These are phyloP conservation scores for Margaritifera margaritifera DNA, from an alignment of 2,888 invertebrate genomes.

Conservation along the genomic window DNA sequence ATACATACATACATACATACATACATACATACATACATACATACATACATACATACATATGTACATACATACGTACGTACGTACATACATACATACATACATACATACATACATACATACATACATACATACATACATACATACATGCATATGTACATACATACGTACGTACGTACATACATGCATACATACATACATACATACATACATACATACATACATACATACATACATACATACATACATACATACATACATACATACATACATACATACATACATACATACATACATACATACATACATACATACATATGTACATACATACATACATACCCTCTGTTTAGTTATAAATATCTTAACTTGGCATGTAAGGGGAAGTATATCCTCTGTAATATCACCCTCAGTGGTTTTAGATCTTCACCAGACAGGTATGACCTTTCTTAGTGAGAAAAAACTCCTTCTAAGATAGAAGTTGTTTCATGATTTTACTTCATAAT, in stretches of 20 bases:
- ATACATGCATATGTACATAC: conserved; percentile 8
- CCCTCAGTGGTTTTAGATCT: no score
- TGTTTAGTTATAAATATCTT: no score
- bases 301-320: no score
- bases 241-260: conserved; percentile 8
- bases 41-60: conserved; percentile 1
- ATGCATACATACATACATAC: not conserved
- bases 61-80: no score
- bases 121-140: conserved; percentile 10
- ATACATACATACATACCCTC: no score
- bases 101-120: conserved; percentile 12
- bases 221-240: conserved; percentile 12
- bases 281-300: not conserved
- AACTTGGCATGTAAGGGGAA: no score
- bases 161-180: conserved; percentile 4
- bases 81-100: no score
- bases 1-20: conserved; percentile 9
- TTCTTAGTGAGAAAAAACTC: no score
- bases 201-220: conserved; percentile 7
- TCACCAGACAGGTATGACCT: no score
- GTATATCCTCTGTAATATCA: no score
- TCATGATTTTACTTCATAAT: no score
- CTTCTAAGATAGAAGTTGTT: no score
- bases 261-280: conserved; percentile 5
- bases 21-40: conserved; percentile 6